phyloP scores from a whole-genome alignment of 2,888 invertebrate genomes.

The Dasypogon diadema region DNA sequence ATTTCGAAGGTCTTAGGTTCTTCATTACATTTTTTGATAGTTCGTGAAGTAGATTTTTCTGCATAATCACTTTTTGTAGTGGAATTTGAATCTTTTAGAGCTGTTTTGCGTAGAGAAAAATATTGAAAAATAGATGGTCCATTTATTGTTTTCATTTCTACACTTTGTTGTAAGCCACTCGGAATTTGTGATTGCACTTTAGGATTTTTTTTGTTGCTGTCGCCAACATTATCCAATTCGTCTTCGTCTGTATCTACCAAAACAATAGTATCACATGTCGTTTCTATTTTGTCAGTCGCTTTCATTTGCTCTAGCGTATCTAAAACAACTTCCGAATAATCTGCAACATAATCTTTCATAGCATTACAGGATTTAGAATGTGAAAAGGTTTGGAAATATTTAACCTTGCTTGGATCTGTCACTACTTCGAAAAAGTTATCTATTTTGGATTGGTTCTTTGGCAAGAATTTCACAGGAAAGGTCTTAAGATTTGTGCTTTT shows the following conservation, averaged over 20 bases:
- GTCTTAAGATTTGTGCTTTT: constrained; percentile 54
- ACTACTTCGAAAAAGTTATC: constrained; percentile 45
- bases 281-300: background rate
- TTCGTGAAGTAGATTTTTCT: background rate
- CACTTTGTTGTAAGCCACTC: background rate
- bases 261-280: background rate
- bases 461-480: constrained; percentile 48
- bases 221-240: background rate
- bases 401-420: constrained; percentile 16
- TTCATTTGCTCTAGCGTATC: background rate
- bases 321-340: background rate
- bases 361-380: constrained; percentile 30
- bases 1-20: too few relatives aligned
- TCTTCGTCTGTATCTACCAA: background rate
- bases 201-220: background rate
- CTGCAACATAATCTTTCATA: background rate
- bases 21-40: background rate
- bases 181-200: background rate
- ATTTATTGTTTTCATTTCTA: background rate
- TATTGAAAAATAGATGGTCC: background rate
- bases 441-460: constrained; percentile 50
- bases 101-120: background rate
- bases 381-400: constrained; percentile 52
- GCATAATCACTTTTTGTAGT: background rate
- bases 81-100: background rate